These are phyloP conservation scores for Catostomus latipinnis DNA, from an alignment of 2,797 vertebrate genomes.

Conservation along the genomic window DNA sequence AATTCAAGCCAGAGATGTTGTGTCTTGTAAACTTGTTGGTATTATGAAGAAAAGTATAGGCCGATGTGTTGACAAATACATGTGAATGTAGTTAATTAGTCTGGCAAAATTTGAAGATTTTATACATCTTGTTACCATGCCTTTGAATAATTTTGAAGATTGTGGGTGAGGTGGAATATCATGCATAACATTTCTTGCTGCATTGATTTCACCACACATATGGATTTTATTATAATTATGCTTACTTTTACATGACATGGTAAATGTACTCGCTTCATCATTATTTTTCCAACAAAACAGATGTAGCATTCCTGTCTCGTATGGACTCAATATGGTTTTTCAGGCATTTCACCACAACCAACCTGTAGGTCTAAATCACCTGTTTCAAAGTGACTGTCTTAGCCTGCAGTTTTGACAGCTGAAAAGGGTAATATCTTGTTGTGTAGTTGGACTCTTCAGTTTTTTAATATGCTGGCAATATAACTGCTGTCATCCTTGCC, in stretches of 20 bases:
- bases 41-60: constrained; percentile 47
- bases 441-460: constrained; percentile 66
- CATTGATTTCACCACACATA: background rate
- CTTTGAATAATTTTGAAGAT: background rate
- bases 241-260: background rate
- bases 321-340: background rate
- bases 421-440: constrained; percentile 62
- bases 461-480: constrained; percentile 66
- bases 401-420: constrained; percentile 52
- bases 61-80: constrained; percentile 41
- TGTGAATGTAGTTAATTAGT: constrained; percentile 34
- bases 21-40: constrained; percentile 56
- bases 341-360: constrained; percentile 22
- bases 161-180: background rate
- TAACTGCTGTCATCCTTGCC: constrained; percentile 69
- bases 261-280: background rate
- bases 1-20: constrained; percentile 53
- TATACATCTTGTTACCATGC: background rate
- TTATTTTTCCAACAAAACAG: too few species aligned
- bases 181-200: too few species aligned
- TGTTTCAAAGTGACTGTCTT: constrained; percentile 39
- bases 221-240: background rate
- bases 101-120: constrained; percentile 7
- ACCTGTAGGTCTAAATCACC: constrained; percentile 37
- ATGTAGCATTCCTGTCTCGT: too few species aligned